Evolutionary conservation across 2,113 vertebrate species (phyloP), one percentile per base, ranked within the genome.

Genomic region (Hydropotes inermis): DNA sequence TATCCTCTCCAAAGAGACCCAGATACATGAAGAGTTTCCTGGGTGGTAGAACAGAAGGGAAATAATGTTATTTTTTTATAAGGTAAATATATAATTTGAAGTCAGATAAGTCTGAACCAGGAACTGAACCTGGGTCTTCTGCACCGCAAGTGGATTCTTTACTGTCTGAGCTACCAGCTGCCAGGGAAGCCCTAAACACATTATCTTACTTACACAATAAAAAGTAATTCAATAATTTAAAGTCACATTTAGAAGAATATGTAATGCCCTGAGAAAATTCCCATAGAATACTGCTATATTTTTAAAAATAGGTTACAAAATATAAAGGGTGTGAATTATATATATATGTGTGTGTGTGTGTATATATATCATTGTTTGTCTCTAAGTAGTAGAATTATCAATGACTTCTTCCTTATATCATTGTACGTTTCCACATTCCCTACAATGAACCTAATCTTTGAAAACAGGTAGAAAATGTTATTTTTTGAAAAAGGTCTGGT

Each of bases 381-480:
- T 87, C 54, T 60, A 33, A 89, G 33, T 23, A 3, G 60, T n/a
- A 58, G 58, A 87, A 91, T 82, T 94, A 55, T 60, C 28, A 47
- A 27, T 94, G 45, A 94, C 19, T 79, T 76, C 58, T 95, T 89
- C 58, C 92, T 81, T 64, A 60, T 47, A 81, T 67, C 45, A 64
- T 50, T 85, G 52, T 43, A 81, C 36, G 79, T 85, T 84, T 91
- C 83, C 91, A 95, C 91, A 78, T 94, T 94, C 94, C 25, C 52
- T 64, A 55, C n/a, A 89, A 67, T n/a, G 19, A 93, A 88, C 25
- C 54, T 92, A 79, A 52, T 93, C 82, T 91, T 64, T 79, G 39
- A 55, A 64, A 93, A 87, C 17, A 30, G 9, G 54, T 16, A 64
- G 7, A 23, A 67, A 91, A 50, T 81, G n/a, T 50, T 84, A 83